These are phyloP conservation scores for Cabera pusaria DNA, from an alignment of 2,888 invertebrate genomes.

Conservation along the genomic window DNA sequence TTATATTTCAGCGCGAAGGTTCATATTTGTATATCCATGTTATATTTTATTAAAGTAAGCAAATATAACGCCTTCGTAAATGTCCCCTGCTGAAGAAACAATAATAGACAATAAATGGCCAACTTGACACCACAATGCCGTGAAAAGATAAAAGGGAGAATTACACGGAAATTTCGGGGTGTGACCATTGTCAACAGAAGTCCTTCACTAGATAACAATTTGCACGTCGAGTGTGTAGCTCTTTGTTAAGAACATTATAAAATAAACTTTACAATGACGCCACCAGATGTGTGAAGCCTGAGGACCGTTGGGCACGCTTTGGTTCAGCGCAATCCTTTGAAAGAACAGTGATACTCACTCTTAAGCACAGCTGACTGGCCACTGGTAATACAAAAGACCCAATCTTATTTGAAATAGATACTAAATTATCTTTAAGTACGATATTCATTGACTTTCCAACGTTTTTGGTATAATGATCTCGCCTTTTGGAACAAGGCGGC, in stretches of 20 bases:
- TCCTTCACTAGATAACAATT: slow-evolving; percentile 75
- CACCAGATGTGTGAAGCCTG: slow-evolving; percentile 62
- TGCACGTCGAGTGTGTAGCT: slow-evolving; percentile 65
- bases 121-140: slow-evolving; percentile 69
- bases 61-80: slow-evolving; percentile 72
- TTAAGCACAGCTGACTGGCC: slow-evolving; percentile 12
- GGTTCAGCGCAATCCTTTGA: slow-evolving; percentile 53
- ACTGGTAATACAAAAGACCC: slow-evolving; percentile 16
- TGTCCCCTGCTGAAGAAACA: slow-evolving; percentile 64
- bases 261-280: slow-evolving; percentile 69
- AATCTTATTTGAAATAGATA: slow-evolving; percentile 5
- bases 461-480: slow-evolving; percentile 9
- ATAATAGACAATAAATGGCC: slow-evolving; percentile 75
- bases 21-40: too few species aligned
- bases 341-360: slow-evolving; percentile 8
- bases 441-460: slow-evolving; percentile 14
- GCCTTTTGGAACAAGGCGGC: slow-evolving; percentile 5
- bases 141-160: slow-evolving; percentile 72
- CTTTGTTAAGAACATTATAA: slow-evolving; percentile 69
- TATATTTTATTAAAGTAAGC: too few species aligned
- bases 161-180: slow-evolving; percentile 79
- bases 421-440: slow-evolving; percentile 11
- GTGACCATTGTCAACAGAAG: slow-evolving; percentile 63
- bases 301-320: slow-evolving; percentile 16
- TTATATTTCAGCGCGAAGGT: too few species aligned